These are phyloP conservation scores for Platysteira castanea DNA, from an alignment of 2,113 vertebrate species.

Conservation along the genomic window DNA sequence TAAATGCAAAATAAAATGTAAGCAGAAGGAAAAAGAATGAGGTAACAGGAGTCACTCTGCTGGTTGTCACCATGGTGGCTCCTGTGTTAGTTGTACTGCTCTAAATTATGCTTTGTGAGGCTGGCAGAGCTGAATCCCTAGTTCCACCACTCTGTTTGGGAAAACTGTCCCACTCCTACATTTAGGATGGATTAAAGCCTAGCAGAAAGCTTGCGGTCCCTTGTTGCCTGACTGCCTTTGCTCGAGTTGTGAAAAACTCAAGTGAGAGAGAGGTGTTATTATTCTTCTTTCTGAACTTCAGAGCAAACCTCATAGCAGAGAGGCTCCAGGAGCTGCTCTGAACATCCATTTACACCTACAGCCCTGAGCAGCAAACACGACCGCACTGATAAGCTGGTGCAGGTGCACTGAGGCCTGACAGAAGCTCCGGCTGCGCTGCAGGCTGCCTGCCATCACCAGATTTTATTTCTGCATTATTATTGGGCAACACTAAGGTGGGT, in stretches of 20 bases:
- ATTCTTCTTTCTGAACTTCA: not conserved
- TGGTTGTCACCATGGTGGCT: not conserved
- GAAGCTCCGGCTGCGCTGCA: not conserved
- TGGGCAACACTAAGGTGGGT: constrained; percentile 25
- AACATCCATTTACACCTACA: not conserved
- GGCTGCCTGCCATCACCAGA: constrained; percentile 33
- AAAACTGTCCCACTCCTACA: not conserved
- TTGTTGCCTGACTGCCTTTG: not conserved
- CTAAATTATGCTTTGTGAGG: not conserved
- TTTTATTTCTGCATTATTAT: constrained; percentile 49
- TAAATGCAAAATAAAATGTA: not conserved
- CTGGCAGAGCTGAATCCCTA: not conserved
- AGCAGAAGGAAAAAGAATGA: not conserved
- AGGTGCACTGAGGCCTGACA: constrained; percentile 38
- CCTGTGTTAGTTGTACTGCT: not conserved
- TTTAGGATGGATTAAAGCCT: not conserved
- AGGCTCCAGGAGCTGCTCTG: not conserved
- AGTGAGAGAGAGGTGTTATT: not conserved
- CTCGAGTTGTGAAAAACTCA: not conserved
- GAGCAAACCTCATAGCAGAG: not conserved
- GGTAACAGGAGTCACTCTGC: not conserved
- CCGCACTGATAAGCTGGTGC: constrained; percentile 14
- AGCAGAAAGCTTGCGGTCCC: not conserved
- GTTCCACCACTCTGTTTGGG: not conserved
- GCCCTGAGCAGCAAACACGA: not conserved